Percentiles rank a stretch among this genome's conserved stretches.
These are phyloP conservation scores for Gonatopus flavifemur DNA, from an alignment of 1,140 invertebrate species.

Conservation along the genomic window DNA sequence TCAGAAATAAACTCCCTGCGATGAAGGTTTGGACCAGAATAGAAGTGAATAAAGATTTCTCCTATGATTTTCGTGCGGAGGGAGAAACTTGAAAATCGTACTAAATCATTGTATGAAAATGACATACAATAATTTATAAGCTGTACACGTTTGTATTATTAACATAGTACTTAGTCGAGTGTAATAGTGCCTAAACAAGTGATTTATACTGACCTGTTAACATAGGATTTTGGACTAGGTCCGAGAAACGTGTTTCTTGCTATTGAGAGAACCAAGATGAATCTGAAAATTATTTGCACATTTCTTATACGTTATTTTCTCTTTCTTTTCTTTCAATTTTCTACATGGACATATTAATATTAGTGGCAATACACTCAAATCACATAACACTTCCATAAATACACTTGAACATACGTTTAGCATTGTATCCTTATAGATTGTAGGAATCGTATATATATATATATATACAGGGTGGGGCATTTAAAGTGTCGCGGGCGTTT, in stretches of 20 bases:
- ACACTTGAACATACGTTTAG: too few species aligned
- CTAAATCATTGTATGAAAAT: slow-evolving; percentile 45
- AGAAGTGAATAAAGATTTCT: slow-evolving; percentile 56
- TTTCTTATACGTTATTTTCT: slow-evolving; percentile 35
- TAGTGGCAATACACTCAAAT: too few species aligned
- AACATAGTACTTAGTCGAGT: slow-evolving; percentile 46
- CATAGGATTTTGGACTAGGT: slow-evolving; percentile 28
- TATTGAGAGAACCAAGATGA: slow-evolving; percentile 11
- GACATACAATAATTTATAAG: slow-evolving; percentile 25
- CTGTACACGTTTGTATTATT: slow-evolving; percentile 33
- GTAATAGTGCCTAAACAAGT: slow-evolving; percentile 54
- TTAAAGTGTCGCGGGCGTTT: too few species aligned
- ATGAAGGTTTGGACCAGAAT: slow-evolving; percentile 51
- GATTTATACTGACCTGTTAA: slow-evolving; percentile 37
- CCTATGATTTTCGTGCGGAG: slow-evolving; percentile 56
- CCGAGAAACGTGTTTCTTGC: slow-evolving; percentile 17
- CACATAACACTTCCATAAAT: too few species aligned
- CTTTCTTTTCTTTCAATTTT: slow-evolving; percentile 38
- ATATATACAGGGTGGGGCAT: too few species aligned
- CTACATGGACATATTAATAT: slow-evolving; percentile 46
- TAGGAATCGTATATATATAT: slow-evolving; percentile 42
- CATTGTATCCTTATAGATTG: slow-evolving; percentile 53
- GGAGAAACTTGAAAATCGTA: slow-evolving; percentile 52
- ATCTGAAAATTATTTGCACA: slow-evolving; percentile 12
- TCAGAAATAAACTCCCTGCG: slow-evolving; percentile 43